These are phyloP conservation scores for Plecotus auritus DNA, from an alignment of 2,113 vertebrate genomes.

Conservation along the genomic window DNA sequence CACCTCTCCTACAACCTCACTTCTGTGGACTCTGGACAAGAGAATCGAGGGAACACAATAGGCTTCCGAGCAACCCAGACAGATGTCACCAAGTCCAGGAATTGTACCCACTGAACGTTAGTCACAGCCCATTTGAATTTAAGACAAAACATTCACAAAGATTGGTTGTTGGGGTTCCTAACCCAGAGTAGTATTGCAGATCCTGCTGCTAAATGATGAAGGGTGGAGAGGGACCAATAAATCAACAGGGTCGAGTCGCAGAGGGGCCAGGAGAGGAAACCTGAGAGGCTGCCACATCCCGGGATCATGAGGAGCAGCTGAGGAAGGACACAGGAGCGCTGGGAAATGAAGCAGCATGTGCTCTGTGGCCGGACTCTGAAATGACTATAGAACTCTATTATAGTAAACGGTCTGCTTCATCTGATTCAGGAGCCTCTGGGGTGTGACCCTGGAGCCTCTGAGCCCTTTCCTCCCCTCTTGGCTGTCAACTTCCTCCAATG, in stretches of 20 bases:
- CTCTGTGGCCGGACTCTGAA: neutral
- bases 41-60: accelerated
- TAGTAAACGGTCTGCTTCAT: neutral
- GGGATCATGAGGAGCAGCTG: neutral
- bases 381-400: neutral
- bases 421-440: neutral
- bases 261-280: neutral
- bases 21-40: neutral
- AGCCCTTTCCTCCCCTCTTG: neutral
- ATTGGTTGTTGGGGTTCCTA: neutral
- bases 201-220: neutral
- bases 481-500: neutral
- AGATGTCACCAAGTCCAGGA: neutral
- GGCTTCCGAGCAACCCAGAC: neutral
- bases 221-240: neutral
- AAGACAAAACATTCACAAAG: neutral
- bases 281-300: neutral
- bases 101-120: accelerated
- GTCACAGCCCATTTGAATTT: neutral
- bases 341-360: neutral
- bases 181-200: neutral
- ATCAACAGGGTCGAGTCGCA: neutral
- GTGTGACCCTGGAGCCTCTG: neutral
- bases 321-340: neutral
- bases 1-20: neutral